Evolutionary conservation across 35 echinoderm and acorn worm genomes (phyloP).

Genomic region (Heliocidaris erythrogramma): DNA sequence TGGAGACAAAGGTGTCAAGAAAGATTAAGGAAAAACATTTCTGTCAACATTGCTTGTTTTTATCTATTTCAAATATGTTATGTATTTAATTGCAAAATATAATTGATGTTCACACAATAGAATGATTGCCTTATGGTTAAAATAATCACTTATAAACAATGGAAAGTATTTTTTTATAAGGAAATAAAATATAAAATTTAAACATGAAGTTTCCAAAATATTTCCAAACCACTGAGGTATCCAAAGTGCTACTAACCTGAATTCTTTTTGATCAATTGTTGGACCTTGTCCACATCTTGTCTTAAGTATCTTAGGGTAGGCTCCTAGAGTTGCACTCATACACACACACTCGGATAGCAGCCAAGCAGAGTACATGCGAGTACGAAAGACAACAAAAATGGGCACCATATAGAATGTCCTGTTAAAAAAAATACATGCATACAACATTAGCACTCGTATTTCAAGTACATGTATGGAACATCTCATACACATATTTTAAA

Average conservation of each 20-base stretch:
- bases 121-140: too few species aligned
- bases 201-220: too few species aligned
- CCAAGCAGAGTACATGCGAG: slow-evolving; percentile 83
- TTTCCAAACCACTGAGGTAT: background rate
- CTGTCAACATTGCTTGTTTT: too few species aligned
- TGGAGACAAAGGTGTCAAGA: background rate
- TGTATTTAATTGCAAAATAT: too few species aligned
- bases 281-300: slow-evolving; percentile 87
- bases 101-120: too few species aligned
- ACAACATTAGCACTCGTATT: background rate
- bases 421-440: background rate
- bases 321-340: slow-evolving; percentile 77
- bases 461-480: too few species aligned
- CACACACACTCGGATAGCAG: slow-evolving; percentile 92
- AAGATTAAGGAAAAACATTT: too few species aligned
- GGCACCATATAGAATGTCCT: slow-evolving; percentile 83
- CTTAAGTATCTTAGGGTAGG: slow-evolving; percentile 69
- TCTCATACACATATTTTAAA: background rate
- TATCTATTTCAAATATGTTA: too few species aligned
- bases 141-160: too few species aligned
- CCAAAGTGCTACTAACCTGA: background rate
- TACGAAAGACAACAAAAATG: slow-evolving; percentile 68
- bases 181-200: too few species aligned
- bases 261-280: slow-evolving; percentile 57
- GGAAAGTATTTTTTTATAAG: too few species aligned